phyloP scores from a whole-genome alignment of 2,888 invertebrate species.

The Nomada ferruginata region DNA sequence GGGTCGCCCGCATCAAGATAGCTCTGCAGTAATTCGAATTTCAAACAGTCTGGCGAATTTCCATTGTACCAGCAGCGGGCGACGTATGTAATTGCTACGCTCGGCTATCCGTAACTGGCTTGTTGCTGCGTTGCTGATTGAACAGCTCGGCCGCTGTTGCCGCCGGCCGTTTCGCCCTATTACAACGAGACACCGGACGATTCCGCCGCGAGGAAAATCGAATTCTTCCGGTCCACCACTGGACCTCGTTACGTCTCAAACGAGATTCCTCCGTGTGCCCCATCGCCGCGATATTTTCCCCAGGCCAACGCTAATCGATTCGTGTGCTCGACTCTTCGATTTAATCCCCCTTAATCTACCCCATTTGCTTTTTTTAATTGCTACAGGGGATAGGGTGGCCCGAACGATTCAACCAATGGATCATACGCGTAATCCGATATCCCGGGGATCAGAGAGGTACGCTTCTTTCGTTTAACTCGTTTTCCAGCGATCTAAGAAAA shows the following conservation, averaged over 20 bases:
- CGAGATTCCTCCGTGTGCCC: conserved; percentile 45
- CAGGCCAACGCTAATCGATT: conserved; percentile 49
- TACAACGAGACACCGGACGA: conserved; percentile 63
- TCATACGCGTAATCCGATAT: not conserved
- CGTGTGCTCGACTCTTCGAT: conserved; percentile 8
- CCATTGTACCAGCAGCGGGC: conserved; percentile 77
- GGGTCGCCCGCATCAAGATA: conserved; percentile 76
- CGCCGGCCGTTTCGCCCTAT: conserved; percentile 54
- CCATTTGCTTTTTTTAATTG: conserved; percentile 15
- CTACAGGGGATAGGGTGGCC: not conserved
- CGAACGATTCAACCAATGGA: not conserved
- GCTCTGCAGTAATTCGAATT: conserved; percentile 80
- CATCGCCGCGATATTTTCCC: conserved; percentile 28
- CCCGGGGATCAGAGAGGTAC: too few relatives aligned
- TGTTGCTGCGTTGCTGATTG: conserved; percentile 71
- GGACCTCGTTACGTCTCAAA: conserved; percentile 54
- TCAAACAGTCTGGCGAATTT: conserved; percentile 82
- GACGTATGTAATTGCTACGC: conserved; percentile 78
- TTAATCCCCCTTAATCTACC: conserved; percentile 37
- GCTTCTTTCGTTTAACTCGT: too few relatives aligned
- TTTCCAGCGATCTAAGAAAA: too few relatives aligned
- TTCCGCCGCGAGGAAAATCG: conserved; percentile 52
- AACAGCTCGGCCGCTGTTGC: conserved; percentile 41
- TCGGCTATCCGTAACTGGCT: conserved; percentile 73
- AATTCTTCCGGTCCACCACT: conserved; percentile 65